Conservation (phyloP, 2,113 vertebrate genomes). For the Pycnonotus jocosus region DNA sequence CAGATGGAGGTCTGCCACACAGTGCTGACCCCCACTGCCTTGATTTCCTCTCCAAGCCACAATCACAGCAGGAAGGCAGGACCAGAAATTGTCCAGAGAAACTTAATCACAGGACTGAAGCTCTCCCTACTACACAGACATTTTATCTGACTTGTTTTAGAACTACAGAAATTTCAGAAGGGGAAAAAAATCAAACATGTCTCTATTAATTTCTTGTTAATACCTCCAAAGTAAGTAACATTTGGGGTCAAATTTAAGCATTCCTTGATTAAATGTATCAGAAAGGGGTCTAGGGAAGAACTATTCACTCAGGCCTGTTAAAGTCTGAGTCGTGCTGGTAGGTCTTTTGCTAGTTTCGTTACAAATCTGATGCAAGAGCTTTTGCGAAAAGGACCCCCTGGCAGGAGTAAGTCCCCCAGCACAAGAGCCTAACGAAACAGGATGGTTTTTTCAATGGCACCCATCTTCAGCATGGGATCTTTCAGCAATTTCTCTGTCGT, state of each 20-base stretch:
- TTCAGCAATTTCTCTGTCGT: neutral
- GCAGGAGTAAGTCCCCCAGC: neutral
- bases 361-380: neutral
- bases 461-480: neutral
- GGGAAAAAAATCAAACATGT: accelerated
- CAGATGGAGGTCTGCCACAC: neutral
- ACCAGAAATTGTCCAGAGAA: neutral
- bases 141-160: neutral
- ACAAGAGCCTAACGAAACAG: neutral
- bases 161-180: neutral
- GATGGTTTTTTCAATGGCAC: neutral
- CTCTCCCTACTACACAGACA: neutral
- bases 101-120: neutral
- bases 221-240: neutral
- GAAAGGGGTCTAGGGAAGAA: neutral
- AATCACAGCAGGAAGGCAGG: neutral
- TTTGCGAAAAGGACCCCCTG: neutral
- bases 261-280: neutral
- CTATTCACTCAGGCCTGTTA: neutral
- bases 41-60: neutral
- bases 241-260: neutral
- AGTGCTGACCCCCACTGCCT: neutral
- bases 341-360: neutral
- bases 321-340: neutral
- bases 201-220: neutral